Conservation (phyloP, 2,113 vertebrate genomes). For the Labeo catla region DNA sequence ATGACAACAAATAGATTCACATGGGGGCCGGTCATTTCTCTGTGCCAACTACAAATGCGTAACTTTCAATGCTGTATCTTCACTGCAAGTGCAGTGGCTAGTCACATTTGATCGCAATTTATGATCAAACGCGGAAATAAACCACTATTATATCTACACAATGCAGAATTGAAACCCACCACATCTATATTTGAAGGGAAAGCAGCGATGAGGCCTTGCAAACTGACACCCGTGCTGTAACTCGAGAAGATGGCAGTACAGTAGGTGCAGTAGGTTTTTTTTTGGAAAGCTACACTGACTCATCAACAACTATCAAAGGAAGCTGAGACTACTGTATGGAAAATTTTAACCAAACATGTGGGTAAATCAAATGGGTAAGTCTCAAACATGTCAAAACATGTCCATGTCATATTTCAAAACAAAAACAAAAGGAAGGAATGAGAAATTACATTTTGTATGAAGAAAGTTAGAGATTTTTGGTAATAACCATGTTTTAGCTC, state of each 20-base stretch:
- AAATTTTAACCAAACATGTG: neutral
- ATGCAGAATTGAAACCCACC: neutral
- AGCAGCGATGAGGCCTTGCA: neutral
- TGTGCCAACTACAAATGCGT: neutral
- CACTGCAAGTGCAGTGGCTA: neutral
- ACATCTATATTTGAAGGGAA: slow-evolving; percentile 16
- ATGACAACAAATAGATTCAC: slow-evolving; percentile 18
- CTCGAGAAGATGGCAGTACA: slow-evolving; percentile 6
- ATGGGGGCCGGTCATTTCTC: neutral
- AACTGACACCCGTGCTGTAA: neutral
- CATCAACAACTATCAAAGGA: neutral
- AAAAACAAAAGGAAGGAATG: neutral
- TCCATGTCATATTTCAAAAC: neutral
- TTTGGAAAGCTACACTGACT: neutral
- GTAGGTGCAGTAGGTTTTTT: neutral
- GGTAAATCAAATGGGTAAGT: neutral
- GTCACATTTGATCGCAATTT: neutral
- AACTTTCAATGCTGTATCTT: neutral
- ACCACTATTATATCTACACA: neutral
- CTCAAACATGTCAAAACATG: neutral
- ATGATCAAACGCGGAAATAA: neutral
- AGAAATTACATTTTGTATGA: neutral
- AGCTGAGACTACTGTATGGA: neutral
- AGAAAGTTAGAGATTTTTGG: neutral
- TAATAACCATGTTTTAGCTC: neutral